These are phyloP conservation scores for Sphaeridia pumilis DNA, from an alignment of 2,888 invertebrate genomes.

Conservation along the genomic window DNA sequence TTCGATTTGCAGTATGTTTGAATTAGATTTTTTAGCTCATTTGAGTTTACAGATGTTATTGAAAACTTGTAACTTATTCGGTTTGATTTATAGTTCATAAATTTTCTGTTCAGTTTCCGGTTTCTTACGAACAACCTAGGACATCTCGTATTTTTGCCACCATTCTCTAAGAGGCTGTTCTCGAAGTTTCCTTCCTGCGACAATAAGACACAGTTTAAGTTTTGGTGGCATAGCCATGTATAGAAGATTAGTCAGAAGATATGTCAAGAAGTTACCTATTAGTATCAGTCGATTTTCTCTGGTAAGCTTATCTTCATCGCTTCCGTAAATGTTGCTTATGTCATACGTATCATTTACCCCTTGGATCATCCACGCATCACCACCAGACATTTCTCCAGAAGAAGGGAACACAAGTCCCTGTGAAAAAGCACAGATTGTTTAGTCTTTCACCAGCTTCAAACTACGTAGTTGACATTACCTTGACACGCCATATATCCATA, in stretches of 20 bases:
- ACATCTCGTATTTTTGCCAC: no score
- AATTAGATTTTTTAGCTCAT: no score
- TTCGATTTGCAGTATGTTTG: no score
- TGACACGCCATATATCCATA: constrained; percentile 16
- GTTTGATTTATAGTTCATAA: no score
- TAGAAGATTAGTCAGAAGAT: no score
- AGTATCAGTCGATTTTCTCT: constrained; percentile 14
- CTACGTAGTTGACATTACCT: constrained; percentile 4
- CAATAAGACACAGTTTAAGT: background rate
- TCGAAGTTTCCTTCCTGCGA: constrained; percentile 8
- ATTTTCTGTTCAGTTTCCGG: no score
- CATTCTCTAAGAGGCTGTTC: no score
- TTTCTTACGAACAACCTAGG: no score
- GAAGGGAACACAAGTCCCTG: constrained; percentile 20
- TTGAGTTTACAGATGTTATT: no score
- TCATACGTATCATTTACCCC: constrained; percentile 35
- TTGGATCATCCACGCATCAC: constrained; percentile 29
- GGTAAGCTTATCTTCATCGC: background rate
- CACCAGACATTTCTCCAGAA: constrained; percentile 2
- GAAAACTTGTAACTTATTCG: no score
- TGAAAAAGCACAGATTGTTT: background rate
- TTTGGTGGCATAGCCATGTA: background rate
- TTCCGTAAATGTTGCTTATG: constrained; percentile 14
- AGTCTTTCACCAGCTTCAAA: no score
- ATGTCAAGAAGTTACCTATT: constrained; percentile 17